These are phyloP conservation scores for Amiota communis DNA, from an alignment of 2,888 invertebrate genomes.

Conservation along the genomic window DNA sequence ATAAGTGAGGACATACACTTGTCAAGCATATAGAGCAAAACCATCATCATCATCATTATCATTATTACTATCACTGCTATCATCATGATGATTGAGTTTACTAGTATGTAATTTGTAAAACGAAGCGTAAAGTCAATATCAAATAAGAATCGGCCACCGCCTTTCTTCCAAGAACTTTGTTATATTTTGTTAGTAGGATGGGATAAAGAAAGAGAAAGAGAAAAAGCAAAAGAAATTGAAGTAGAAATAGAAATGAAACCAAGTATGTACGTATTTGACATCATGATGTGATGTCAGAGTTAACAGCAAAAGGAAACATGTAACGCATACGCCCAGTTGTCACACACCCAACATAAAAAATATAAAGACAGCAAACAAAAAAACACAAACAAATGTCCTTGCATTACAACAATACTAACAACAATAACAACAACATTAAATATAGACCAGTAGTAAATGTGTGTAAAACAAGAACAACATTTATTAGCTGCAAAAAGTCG, in stretches of 20 bases:
- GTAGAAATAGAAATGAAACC: not conserved
- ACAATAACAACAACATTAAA: too few relatives aligned
- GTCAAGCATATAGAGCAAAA: constrained; percentile 16
- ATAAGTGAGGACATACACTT: not conserved
- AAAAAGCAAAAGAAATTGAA: not conserved
- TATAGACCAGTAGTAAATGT: too few relatives aligned
- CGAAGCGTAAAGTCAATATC: not conserved
- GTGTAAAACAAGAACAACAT: too few relatives aligned
- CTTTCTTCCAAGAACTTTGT: constrained; percentile 19
- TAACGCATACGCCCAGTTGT: constrained; percentile 22
- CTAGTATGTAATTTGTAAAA: constrained; percentile 20
- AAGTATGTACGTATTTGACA: too few relatives aligned
- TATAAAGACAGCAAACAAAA: not conserved
- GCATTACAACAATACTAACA: not conserved
- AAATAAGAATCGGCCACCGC: constrained; percentile 2
- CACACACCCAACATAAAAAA: not conserved
- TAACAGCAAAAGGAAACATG: not conserved
- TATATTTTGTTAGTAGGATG: constrained; percentile 1
- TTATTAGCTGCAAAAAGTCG: too few relatives aligned
- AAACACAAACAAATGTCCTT: not conserved
- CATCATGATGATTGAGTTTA: not conserved
- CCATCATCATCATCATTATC: not conserved
- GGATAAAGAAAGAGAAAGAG: not conserved
- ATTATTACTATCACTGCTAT: too few relatives aligned
- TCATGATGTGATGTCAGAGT: too few relatives aligned